A percentile compares a stretch with the other conserved stretches of the same genome.
phyloP scores from a whole-genome alignment of 2,797 vertebrate species.

The Xerus rutilus region DNA sequence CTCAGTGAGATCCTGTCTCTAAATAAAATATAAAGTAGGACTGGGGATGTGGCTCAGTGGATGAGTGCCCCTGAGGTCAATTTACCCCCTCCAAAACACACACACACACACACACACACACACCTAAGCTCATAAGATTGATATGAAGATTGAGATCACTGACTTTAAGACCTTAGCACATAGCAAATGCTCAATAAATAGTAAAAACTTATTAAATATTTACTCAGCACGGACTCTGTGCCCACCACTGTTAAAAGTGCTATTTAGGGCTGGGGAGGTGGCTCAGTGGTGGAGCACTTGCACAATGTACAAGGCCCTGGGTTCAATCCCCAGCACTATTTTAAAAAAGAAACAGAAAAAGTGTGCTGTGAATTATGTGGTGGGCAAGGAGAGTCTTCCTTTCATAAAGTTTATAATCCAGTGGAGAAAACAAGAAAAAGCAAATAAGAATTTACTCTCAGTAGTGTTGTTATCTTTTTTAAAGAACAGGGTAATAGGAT shows the following conservation, averaged over 20 bases:
- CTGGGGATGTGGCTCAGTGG: too few relatives aligned
- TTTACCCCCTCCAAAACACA: too few relatives aligned
- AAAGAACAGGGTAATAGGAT: neutral
- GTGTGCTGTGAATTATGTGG: neutral
- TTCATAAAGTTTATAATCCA: neutral
- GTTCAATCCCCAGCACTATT: too few relatives aligned
- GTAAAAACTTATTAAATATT: conserved; percentile 1
- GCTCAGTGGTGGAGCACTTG: too few relatives aligned
- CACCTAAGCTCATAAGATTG: neutral
- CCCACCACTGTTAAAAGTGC: conserved; percentile 5
- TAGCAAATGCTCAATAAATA: conserved; percentile 49
- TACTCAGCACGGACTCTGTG: neutral
- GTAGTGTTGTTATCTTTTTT: neutral
- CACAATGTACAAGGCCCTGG: too few relatives aligned
- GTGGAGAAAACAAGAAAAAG: neutral
- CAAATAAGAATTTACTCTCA: neutral
- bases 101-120: too few relatives aligned
- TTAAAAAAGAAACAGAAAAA: too few relatives aligned
- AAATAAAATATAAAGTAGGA: too few relatives aligned
- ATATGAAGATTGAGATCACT: neutral
- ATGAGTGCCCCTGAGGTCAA: too few relatives aligned
- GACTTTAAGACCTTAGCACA: conserved; percentile 31
- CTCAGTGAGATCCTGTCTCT: too few relatives aligned
- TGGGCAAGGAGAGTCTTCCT: neutral
- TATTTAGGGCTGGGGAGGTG: neutral